A percentile compares a stretch with the other conserved stretches of the same genome.
Evolutionary conservation across 2,888 invertebrate species (phyloP).

Genomic region (Crepidodera aurea): DNA sequence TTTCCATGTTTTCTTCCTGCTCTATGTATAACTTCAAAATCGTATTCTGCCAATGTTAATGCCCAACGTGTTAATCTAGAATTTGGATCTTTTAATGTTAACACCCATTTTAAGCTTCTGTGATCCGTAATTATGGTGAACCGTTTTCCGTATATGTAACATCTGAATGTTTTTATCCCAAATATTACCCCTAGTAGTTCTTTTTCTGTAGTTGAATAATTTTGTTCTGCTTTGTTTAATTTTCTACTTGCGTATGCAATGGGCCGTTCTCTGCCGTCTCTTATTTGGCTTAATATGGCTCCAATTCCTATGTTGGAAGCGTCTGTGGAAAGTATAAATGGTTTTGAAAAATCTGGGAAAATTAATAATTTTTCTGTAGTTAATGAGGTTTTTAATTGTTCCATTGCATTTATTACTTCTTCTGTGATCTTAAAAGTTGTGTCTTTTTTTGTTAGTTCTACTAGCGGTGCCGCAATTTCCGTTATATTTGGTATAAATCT

Average conservation of each 20-base stretch:
- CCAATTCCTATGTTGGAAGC: conserved; percentile 30
- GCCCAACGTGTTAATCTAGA: conserved; percentile 12
- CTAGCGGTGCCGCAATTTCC: conserved; percentile 20
- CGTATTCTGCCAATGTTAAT: conserved; percentile 21
- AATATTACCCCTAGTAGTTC: conserved; percentile 17
- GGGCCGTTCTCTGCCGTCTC: conserved; percentile 26
- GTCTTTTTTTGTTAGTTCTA: conserved; percentile 30
- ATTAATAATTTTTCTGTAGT: conserved; percentile 30
- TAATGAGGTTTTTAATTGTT: conserved; percentile 20
- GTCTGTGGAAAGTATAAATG: conserved; percentile 33
- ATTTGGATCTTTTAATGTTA: conserved; percentile 18
- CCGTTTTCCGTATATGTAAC: not conserved
- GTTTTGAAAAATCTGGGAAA: conserved; percentile 31
- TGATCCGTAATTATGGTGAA: conserved; percentile 26
- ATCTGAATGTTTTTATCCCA: conserved; percentile 13
- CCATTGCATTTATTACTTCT: conserved; percentile 23
- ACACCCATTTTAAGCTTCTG: conserved; percentile 14
- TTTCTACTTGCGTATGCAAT: conserved; percentile 32
- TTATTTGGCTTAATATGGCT: conserved; percentile 31
- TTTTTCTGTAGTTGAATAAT: conserved; percentile 19
- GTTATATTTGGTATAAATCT: conserved; percentile 33
- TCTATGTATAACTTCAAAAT: conserved; percentile 21
- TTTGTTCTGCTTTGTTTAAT: conserved; percentile 21
- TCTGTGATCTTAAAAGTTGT: conserved; percentile 28
- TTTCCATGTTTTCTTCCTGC: conserved; percentile 5